Base-by-base conservation (phyloP, 2,113 vertebrate genomes). In the Mastomys natalensis region DNA sequence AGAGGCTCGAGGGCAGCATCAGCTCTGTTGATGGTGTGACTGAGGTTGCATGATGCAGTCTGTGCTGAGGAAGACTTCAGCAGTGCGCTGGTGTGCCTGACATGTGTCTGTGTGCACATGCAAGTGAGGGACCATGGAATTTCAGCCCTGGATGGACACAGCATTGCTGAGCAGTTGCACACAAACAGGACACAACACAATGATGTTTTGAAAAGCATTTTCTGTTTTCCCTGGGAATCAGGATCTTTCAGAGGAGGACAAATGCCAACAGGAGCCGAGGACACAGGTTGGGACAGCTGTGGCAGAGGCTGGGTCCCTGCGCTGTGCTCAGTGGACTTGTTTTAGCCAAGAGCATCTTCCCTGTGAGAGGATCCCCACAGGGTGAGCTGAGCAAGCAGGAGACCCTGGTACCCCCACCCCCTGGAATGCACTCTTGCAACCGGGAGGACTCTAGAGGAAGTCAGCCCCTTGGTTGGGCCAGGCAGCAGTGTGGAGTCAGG, bases 61-160 rank as follows among this genome's bases (percentile, higher is more conserved):
- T 19, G 74, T 3, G 0, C 3, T 2, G 26, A 66, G 5, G 15
- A 3, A 5, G 62, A 19, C 21, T 3, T 17, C 1, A 17, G 66
- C 1, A 24, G n/a, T 80, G 21, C 13, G 15, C 45, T 0, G 21
- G 12, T 19, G 86, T 53, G 51, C 64, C 53, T 10, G 21, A 17
- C 1, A 1, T 22, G 70, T 66, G 60, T 62, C 22, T 40, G 0
- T 5, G 7, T 7, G 29, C 13, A 2, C 16, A 3, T 31, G 29
- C 51, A 51, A 7, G 8, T 13, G 31, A 74, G 40, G 55, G 26
- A 13, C n/a, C 64, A 3, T 15, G 34, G 48, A 29, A 0, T 7
- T 12, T 4, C 8, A 11, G 22, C 58, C 87, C 82, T 87, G 29
- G 58, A 53, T 2, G 64, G 62, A 22, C 62, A 1, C 62, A 34